phyloP scores from a whole-genome alignment of 1,140 invertebrate genomes.

The Colletes latitarsis region DNA sequence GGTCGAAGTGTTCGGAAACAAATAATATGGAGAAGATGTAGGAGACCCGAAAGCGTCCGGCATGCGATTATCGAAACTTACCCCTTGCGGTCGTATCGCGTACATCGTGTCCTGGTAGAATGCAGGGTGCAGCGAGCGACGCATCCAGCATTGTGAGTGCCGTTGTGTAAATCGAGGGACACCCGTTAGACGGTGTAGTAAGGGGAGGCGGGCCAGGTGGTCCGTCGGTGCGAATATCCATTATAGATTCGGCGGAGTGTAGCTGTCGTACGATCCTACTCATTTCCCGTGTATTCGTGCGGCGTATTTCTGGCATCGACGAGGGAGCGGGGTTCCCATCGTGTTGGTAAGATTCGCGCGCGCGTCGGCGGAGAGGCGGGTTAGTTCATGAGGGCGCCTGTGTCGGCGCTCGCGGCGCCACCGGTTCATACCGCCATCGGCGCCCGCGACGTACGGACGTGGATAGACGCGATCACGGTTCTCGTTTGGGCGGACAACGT shows the following conservation, averaged over 20 bases:
- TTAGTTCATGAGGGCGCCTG: slow-evolving; percentile 62
- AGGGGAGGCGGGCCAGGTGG: slow-evolving; percentile 70
- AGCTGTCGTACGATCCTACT: slow-evolving; percentile 62
- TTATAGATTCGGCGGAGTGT: slow-evolving; percentile 72
- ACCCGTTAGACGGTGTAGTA: slow-evolving; percentile 64
- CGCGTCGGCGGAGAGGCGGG: slow-evolving; percentile 20
- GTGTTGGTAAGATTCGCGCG: slow-evolving; percentile 8
- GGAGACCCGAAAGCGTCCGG: too few species aligned
- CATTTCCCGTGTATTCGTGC: slow-evolving; percentile 56
- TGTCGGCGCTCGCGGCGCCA: slow-evolving; percentile 68
- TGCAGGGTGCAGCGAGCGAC: not conserved
- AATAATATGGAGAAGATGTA: too few species aligned
- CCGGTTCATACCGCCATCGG: slow-evolving; percentile 73
- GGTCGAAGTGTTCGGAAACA: too few species aligned
- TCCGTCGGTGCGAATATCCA: slow-evolving; percentile 74
- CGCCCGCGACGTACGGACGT: slow-evolving; percentile 71
- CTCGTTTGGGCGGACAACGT: slow-evolving; percentile 56
- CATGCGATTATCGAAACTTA: not conserved
- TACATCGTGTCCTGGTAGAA: not conserved
- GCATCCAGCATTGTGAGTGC: not conserved
- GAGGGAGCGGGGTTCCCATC: not conserved
- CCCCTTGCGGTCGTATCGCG: not conserved
- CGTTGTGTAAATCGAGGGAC: slow-evolving; percentile 49
- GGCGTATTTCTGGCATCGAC: slow-evolving; percentile 41
- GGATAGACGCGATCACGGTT: slow-evolving; percentile 53